phyloP scores from a whole-genome alignment of 1,140 invertebrate genomes.

The Eumaeus atala region DNA sequence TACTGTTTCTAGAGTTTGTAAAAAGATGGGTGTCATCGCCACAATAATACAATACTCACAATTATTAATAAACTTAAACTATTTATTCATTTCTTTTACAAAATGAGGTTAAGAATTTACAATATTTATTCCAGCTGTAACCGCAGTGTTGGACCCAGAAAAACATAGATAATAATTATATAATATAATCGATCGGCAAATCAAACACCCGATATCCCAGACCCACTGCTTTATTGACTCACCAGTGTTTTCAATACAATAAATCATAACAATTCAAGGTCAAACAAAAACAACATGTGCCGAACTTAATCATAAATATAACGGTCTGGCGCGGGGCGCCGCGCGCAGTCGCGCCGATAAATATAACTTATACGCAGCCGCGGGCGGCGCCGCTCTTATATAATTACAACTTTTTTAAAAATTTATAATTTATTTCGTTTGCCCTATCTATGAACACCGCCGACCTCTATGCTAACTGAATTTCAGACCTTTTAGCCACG shows the following conservation, averaged over 20 bases:
- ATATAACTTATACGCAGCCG: slow-evolving; percentile 58
- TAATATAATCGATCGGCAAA: slow-evolving; percentile 46
- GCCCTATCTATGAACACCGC: slow-evolving; percentile 61
- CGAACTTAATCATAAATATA: slow-evolving; percentile 66
- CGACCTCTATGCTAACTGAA: neutral
- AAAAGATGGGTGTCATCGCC: slow-evolving; percentile 14
- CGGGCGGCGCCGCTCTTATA: slow-evolving; percentile 34
- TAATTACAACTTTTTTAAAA: slow-evolving; percentile 62
- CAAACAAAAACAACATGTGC: slow-evolving; percentile 72
- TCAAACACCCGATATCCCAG: slow-evolving; percentile 67
- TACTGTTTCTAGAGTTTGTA: slow-evolving; percentile 4
- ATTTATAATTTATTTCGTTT: slow-evolving; percentile 71
- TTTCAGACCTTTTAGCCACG: neutral
- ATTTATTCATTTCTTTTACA: slow-evolving; percentile 71
- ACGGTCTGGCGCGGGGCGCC: slow-evolving; percentile 53
- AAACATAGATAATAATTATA: slow-evolving; percentile 54
- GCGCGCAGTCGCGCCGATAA: slow-evolving; percentile 58
- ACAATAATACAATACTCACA: slow-evolving; percentile 56
- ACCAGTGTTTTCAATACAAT: slow-evolving; percentile 69
- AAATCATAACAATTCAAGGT: slow-evolving; percentile 72
- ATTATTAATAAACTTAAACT: slow-evolving; percentile 68
- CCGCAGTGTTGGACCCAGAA: slow-evolving; percentile 60
- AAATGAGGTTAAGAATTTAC: slow-evolving; percentile 70
- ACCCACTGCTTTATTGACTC: slow-evolving; percentile 72
- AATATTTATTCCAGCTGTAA: slow-evolving; percentile 56